phyloP scores from a whole-genome alignment of 2,888 invertebrate genomes.

The Eueremaeus valkanovi region DNA sequence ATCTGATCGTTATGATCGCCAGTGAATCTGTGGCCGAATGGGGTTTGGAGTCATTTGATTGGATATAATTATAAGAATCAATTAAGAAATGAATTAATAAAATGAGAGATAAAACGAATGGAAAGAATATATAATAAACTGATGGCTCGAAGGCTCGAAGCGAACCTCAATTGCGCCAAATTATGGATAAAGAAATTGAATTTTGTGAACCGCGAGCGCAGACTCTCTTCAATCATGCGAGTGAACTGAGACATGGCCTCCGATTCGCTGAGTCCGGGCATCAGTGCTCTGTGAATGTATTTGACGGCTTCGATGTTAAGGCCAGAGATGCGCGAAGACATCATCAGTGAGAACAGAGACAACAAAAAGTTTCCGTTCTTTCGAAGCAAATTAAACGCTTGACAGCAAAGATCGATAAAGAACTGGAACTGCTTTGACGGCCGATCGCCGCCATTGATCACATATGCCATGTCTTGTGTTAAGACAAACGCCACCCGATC shows the following conservation, averaged over 20 bases:
- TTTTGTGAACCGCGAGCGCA: constrained; percentile 89
- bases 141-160: neutral
- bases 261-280: constrained; percentile 83
- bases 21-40: constrained; percentile 71
- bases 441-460: constrained; percentile 95
- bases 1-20: constrained; percentile 72
- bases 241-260: constrained; percentile 97
- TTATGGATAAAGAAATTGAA: constrained; percentile 98
- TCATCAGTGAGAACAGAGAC: constrained; percentile 88
- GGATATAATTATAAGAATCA: no score
- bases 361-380: constrained; percentile 83
- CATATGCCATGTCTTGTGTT: constrained; percentile 98
- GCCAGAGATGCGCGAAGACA: constrained; percentile 82
- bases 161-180: constrained; percentile 69
- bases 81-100: no score
- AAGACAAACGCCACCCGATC: constrained; percentile 96
- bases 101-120: neutral
- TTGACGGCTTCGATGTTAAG: constrained; percentile 85
- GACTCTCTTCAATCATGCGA: constrained; percentile 87
- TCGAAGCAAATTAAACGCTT: constrained; percentile 91
- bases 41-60: no score
- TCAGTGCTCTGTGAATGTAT: constrained; percentile 82
- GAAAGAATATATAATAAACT: neutral
- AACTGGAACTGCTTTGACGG: constrained; percentile 90
- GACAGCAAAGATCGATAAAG: constrained; percentile 97